Evolutionary conservation across 2,888 invertebrate species (phyloP), one percentile per base, ranked within the genome.

Genomic region (Drosophila merina): DNA sequence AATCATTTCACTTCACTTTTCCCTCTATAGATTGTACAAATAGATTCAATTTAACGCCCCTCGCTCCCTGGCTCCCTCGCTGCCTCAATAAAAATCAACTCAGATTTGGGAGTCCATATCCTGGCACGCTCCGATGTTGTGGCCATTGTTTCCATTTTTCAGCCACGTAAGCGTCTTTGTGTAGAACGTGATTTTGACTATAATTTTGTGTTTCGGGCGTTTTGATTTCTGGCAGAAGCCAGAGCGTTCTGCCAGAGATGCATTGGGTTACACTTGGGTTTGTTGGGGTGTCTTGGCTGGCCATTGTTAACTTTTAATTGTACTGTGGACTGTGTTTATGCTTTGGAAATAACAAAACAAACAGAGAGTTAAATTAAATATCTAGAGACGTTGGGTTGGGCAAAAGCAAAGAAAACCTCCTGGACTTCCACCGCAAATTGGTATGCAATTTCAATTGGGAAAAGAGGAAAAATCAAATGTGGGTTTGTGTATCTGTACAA

Each of bases 131-230:
- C 10, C 26, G 25, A 12, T 54, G 31, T 38, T 59, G 40, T 59
- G 72, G 64, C 76, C 68, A 77, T 87, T 82, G 81, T 81, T 80
- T 85, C 42, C 78, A 66, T 72, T 74, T 33, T 59, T 70, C 74
- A 75, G 68, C 79, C 85, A 82, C 81, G 87, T 85, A 81, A 78
- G 85, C 81, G 81, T 77, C 82, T 86, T 88, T 79, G 75, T 71
- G 60, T 60, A 79, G 81, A 75, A 85, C 84, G 84, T 85, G 84
- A 86, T 88, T 88, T 85, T 81, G 72, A 68, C 79, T 75, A 74
- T 70, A 88, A 88, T 78, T 74, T 74, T 56, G 69, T 69, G 62
- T 64, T 71, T 74, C 68, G 69, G 60, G 62, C 75, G 70, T 71
- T 86, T 76, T 59, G 62, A 49, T 69, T 74, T 70, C 48, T 52